Conservation (phyloP, 2,113 vertebrate genomes). For the Steatornis caripensis region DNA sequence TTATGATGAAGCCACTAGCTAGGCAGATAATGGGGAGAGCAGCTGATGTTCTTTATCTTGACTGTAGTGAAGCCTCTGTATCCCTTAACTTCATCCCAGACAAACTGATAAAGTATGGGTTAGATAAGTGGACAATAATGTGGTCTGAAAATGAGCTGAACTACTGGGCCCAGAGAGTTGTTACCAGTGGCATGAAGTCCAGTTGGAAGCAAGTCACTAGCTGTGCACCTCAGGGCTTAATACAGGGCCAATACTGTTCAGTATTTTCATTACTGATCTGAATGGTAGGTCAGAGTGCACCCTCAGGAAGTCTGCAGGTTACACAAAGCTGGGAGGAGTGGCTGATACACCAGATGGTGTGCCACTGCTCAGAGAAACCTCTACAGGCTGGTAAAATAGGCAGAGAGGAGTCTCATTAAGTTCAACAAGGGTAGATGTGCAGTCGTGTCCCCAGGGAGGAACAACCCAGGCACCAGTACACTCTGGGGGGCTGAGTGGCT, state of each 20-base stretch:
- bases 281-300: not conserved
- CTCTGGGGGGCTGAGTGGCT: not conserved
- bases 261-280: not conserved
- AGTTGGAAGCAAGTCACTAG: not conserved
- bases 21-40: not conserved
- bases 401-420: not conserved
- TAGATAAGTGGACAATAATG: not conserved
- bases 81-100: not conserved
- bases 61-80: not conserved
- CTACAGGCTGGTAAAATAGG: not conserved
- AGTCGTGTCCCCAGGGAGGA: not conserved
- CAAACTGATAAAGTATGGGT: not conserved
- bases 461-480: not conserved
- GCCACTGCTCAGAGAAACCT: not conserved
- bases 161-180: not conserved
- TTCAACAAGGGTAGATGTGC: not conserved
- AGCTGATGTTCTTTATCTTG: not conserved
- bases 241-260: too few relatives aligned
- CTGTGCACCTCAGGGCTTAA: not conserved
- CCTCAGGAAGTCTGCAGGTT: not conserved
- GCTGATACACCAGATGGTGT: not conserved
- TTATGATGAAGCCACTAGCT: not conserved
- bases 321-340: not conserved
- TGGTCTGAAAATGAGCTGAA: not conserved
- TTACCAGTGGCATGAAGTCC: not conserved